Evolutionary conservation across 1,140 invertebrate species (phyloP).

Genomic region (Tetragonula clypearis): DNA sequence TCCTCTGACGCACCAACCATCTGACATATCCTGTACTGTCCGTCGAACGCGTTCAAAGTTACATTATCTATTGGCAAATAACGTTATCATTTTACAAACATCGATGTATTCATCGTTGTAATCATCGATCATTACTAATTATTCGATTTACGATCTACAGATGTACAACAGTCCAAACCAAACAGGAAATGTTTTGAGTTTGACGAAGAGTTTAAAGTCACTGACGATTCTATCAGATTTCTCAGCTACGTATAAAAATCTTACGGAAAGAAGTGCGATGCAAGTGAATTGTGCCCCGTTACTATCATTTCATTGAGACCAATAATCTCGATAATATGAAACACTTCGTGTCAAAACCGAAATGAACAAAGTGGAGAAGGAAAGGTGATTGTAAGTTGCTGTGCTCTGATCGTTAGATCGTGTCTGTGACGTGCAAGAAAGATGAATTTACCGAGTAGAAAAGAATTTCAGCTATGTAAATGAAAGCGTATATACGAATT

Average conservation of each 20-base stretch:
- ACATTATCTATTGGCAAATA: not conserved
- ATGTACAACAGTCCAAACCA: not conserved
- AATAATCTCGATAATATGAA: not conserved
- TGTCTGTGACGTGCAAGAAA: not conserved
- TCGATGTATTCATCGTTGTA: not conserved
- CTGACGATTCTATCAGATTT: not conserved
- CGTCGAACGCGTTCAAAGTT: slow-evolving; percentile 33
- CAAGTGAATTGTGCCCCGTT: not conserved
- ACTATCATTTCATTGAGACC: not conserved
- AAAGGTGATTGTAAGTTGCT: not conserved
- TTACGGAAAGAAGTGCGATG: not conserved
- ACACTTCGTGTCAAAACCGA: not conserved
- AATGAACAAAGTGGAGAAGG: not conserved
- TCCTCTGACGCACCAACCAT: slow-evolving; percentile 68
- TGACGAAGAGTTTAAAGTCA: not conserved
- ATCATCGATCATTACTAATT: not conserved
- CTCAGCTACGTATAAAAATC: not conserved
- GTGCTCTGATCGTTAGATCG: not conserved
- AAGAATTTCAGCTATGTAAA: not conserved
- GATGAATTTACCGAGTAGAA: not conserved
- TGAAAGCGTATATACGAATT: not conserved
- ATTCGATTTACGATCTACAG: not conserved
- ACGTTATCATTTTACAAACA: not conserved
- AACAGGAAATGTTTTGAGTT: not conserved
- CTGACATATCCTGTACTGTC: slow-evolving; percentile 60